Evolutionary conservation across 2,113 vertebrate species (phyloP).

Genomic region (human (Homo sapiens)): DNA sequence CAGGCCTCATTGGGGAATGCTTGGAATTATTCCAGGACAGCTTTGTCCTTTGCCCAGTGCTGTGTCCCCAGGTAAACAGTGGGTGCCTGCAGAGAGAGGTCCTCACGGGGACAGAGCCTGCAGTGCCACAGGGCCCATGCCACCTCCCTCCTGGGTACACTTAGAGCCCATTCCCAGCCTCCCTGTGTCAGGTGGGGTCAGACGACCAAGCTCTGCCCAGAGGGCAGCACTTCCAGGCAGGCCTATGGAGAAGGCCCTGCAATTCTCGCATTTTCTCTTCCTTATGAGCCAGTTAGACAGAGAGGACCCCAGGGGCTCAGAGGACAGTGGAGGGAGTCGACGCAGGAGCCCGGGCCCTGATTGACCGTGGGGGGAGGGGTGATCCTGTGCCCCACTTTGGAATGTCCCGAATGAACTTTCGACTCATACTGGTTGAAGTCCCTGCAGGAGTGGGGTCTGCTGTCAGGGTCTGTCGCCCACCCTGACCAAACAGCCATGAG

Average conservation of each 20-base stretch:
- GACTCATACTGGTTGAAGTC: not conserved
- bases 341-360: fast-evolving
- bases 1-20: not conserved
- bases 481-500: too few relatives aligned
- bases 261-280: not conserved
- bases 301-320: not conserved
- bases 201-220: not conserved
- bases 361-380: not conserved
- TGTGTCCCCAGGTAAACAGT: not conserved
- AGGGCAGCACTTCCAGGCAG: not conserved
- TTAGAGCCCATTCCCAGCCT: not conserved
- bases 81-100: not conserved
- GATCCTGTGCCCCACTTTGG: not conserved
- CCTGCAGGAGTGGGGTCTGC: not conserved
- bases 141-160: not conserved
- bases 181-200: not conserved
- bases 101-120: not conserved
- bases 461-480: not conserved
- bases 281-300: not conserved
- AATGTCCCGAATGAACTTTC: not conserved
- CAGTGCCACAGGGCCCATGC: not conserved
- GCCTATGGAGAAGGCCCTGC: not conserved
- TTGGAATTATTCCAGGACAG: not conserved
- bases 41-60: not conserved
- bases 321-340: not conserved